Evolutionary conservation across 1,140 invertebrate species (phyloP).

Genomic region (Anastrepha obliqua): DNA sequence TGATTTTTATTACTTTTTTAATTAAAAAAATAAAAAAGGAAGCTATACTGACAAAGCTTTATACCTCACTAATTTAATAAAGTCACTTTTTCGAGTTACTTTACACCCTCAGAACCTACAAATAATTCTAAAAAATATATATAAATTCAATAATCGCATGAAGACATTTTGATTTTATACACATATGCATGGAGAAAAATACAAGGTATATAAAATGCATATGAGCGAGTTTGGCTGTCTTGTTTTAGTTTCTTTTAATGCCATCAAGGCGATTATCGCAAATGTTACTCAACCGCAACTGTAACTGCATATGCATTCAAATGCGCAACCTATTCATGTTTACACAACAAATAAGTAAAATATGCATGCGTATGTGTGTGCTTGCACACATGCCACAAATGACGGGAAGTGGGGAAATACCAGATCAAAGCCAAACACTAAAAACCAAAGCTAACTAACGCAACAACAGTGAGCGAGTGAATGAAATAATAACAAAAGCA

Average conservation of each 20-base stretch:
- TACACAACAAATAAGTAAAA: not conserved
- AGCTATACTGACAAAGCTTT: too few species aligned
- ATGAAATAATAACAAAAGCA: not conserved
- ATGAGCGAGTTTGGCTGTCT: not conserved
- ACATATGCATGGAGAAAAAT: too few species aligned
- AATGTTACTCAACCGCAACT: not conserved
- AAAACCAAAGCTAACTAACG: not conserved
- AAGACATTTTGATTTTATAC: too few species aligned
- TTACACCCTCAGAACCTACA: too few species aligned
- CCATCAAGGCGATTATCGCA: not conserved
- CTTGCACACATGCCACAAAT: not conserved
- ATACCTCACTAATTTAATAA: too few species aligned
- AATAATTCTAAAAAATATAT: too few species aligned
- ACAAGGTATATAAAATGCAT: not conserved
- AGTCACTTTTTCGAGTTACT: too few species aligned
- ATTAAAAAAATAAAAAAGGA: too few species aligned
- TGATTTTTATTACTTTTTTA: too few species aligned
- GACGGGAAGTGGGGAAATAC: constrained; percentile 23
- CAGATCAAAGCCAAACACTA: constrained; percentile 35
- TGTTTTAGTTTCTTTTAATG: not conserved
- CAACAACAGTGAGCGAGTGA: not conserved
- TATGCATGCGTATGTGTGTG: not conserved
- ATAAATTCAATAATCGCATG: too few species aligned
- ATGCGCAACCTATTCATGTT: not conserved
- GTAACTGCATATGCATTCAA: not conserved